Base-by-base conservation (phyloP, 2,113 vertebrate species). In the Holacanthus passer region DNA sequence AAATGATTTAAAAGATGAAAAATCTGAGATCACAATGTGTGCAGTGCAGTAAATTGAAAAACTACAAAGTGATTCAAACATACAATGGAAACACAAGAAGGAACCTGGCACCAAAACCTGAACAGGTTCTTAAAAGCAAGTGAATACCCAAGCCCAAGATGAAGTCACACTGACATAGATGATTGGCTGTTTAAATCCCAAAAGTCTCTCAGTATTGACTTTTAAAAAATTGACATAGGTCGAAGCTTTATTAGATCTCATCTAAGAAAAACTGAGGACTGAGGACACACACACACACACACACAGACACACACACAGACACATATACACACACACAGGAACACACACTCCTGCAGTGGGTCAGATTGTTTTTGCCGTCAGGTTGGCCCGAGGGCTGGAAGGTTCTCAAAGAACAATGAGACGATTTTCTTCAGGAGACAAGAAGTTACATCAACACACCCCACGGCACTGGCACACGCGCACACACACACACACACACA, bases 331-430 rank as follows among this genome's bases (percentile, higher is more conserved):
- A n/a, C n/a, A n/a, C n/a, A n/a, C n/a, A n/a, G n/a, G n/a, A n/a
- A n/a, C n/a, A 29, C 48, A 20, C 56, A 27, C 68, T 20, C n/a
- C 31, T 17, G n/a, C 17, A 24, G 19, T 41, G 64, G 77, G 65
- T 69, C 63, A 80, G 68, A 63, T 70, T 74, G 55, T 56, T 50
- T 76, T 75, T 7, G 17, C 73, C 86, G 73, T 62, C 24, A 29
- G 81, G 74, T 79, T 47, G 41, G 81, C 78, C 74, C 10, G 14
- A 81, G 67, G 78, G 77, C 62, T 82, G 27, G 22, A 78, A 16
- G 50, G n/a, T 66, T 71, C 48, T 53, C 39, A 64, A 48, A 66
- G 72, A 76, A 35, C 2, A 3, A 73, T 0, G 1, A 68, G 31
- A 78, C 6, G 2, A 45, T 84, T 87, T 79, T 41, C 68, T 76